Base-by-base conservation (phyloP, 1,140 invertebrate genomes). In the Drosophila pachea region DNA sequence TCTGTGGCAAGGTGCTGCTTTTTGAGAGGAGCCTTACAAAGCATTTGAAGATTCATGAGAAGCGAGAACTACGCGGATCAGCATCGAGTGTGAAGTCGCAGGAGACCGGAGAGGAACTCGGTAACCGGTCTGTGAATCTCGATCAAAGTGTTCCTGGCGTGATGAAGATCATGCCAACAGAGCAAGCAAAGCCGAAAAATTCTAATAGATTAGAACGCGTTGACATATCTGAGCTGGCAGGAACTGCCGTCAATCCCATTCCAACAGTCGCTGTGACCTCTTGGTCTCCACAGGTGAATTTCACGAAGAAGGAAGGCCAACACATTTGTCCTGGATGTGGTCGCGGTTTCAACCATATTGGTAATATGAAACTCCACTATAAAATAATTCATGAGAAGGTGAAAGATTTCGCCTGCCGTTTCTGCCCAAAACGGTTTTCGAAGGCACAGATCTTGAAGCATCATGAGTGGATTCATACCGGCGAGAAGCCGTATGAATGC, bases 391-490 rank as follows among this genome's bases (percentile, higher is more conserved):
- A 89, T 48, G 71, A 83, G 43, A 89, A 86, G 61, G 75, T 89
- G 5, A 89, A 89, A 61, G 86, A 89, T 36, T 89, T 86, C 35
- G 82, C 83, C 14, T 89, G 88, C 59, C 74, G 86, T 42, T 89
- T 87, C 58, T 89, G 88, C 53, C 76, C 86, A 6, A 82, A 86
- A 43, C 69, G 83, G 2, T 89, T 89, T 54, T 76, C 83, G 8
- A 89, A 89, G 56, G 86, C 87, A 14, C 88, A 88, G 53, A 82
- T 78, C 7, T 52, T 89, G 4, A 86, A 83, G 5, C 81, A 89
- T 59, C 88, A 89, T 49, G 86, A 89, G 42, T 87, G 74, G 54
- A 88, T 84, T 0, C 88, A 89, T 36, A 89, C 88, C 45, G 93
- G 93, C 2, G 87, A 89, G 22, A 88, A 87, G 50, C 87, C 87